Evolutionary conservation across 2,888 invertebrate species (phyloP), one percentile per base, ranked within the genome.

Genomic region (Lepidocyrtinus sp.): DNA sequence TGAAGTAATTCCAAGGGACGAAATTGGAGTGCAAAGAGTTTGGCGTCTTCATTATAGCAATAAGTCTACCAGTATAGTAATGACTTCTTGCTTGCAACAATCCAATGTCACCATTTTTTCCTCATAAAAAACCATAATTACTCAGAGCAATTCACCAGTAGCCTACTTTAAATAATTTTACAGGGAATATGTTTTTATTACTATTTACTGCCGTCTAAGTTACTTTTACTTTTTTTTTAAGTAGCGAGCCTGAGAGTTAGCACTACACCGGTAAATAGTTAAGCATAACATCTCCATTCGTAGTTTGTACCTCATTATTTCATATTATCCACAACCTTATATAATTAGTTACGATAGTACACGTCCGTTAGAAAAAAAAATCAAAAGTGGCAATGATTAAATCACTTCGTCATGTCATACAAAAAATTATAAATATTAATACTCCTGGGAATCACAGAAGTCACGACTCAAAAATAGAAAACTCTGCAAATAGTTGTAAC

Each of bases 401-500:
- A 36, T 36, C 36, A 36, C n/a, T n/a, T 36, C 36, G 12, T 36
- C 36, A 36, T 36, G 36, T 36, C 36, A 36, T 36, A 36, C 36
- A 36, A 36, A 36, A 12, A 36, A 36, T 36, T 24, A 68, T 55
- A 68, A 68, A 36, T 21, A 27, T 17, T 75, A 75, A 75, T 75
- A 69, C 24, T 26, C 63, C 26, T 69, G 75, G 26, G 75, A 75
- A 75, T 55, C 24, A 19, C n/a, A 68, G 36, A 65, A 75, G 59
- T 75, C 75, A 68, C 68, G 65, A 22, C 25, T 72, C 36, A 46
- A 69, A 75, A 75, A 75, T 46, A 46, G 46, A 68, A 68, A 22
- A 50, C 45, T 19, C 9, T 1, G 45, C 36, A 12, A 17, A 36
- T 21, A 36, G 36, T n/a, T n/a, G n/a, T n/a, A n/a, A n/a, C 36